Conservation (phyloP, 2,113 vertebrate genomes). For the Crocuta crocuta region DNA sequence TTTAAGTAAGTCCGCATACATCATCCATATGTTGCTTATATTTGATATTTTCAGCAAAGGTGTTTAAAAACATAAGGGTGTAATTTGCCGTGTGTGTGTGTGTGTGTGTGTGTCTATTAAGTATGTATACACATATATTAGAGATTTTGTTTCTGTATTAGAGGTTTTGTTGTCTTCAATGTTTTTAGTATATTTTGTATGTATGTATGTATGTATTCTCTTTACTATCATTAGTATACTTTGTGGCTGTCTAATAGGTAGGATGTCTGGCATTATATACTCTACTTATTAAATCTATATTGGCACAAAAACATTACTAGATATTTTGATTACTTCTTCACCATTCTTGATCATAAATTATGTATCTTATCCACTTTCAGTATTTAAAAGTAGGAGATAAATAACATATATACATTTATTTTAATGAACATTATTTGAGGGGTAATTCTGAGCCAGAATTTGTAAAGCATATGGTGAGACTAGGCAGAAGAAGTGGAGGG, state of each 20-base stretch:
- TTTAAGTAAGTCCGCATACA: slow-evolving; percentile 50
- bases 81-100: not conserved
- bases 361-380: not conserved
- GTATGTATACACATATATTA: not conserved
- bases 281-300: not conserved
- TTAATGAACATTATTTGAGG: not conserved
- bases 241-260: not conserved
- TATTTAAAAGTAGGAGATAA: not conserved
- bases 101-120: not conserved
- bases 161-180: not conserved
- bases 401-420: not conserved
- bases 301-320: not conserved
- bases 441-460: not conserved
- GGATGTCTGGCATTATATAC: not conserved
- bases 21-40: slow-evolving; percentile 49
- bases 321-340: not conserved
- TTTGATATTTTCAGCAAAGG: slow-evolving; percentile 24
- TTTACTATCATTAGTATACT: not conserved
- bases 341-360: not conserved
- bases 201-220: not conserved
- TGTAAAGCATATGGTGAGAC: not conserved
- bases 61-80: slow-evolving; percentile 10
- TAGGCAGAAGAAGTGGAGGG: not conserved
- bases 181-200: not conserved
- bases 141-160: not conserved